A percentile compares a stretch with the other conserved stretches of the same genome.
Conservation (phyloP, 2,113 vertebrate species). For the Rhabdomys dilectus region DNA sequence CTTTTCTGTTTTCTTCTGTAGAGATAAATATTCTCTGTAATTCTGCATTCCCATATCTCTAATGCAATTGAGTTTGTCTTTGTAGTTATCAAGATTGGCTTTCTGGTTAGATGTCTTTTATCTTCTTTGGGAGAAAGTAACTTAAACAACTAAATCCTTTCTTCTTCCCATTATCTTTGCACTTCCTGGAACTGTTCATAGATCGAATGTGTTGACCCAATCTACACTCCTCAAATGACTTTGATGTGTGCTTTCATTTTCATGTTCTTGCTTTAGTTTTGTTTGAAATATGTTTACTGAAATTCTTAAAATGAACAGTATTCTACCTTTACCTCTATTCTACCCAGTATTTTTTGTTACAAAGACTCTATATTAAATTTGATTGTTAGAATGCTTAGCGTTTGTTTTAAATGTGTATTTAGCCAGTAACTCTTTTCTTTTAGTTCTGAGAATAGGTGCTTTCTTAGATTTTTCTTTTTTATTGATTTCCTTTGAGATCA, state of each 20-base stretch:
- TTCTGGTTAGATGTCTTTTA: not conserved
- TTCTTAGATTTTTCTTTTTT: not conserved
- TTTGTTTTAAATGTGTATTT: not conserved
- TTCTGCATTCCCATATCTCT: not conserved
- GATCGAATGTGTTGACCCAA: not conserved
- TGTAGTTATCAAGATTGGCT: not conserved
- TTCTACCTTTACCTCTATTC: not conserved
- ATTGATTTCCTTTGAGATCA: not conserved
- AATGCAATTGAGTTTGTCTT: not conserved
- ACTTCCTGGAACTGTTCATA: not conserved
- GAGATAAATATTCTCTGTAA: not conserved
- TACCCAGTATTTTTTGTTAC: not conserved
- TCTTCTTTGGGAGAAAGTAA: not conserved
- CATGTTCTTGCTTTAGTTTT: not conserved
- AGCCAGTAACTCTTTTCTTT: not conserved
- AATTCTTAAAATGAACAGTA: not conserved
- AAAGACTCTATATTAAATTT: not conserved
- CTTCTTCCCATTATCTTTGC: not conserved
- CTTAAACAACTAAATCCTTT: not conserved
- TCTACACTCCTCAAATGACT: not conserved
- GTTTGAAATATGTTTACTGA: not conserved
- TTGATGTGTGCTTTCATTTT: not conserved
- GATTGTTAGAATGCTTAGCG: not conserved
- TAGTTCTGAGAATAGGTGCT: not conserved
- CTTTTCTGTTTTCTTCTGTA: not conserved